A percentile compares a stretch with the other conserved stretches of the same genome.
phyloP scores from a whole-genome alignment of 2,113 vertebrate species.

The Corythoichthys intestinalis region DNA sequence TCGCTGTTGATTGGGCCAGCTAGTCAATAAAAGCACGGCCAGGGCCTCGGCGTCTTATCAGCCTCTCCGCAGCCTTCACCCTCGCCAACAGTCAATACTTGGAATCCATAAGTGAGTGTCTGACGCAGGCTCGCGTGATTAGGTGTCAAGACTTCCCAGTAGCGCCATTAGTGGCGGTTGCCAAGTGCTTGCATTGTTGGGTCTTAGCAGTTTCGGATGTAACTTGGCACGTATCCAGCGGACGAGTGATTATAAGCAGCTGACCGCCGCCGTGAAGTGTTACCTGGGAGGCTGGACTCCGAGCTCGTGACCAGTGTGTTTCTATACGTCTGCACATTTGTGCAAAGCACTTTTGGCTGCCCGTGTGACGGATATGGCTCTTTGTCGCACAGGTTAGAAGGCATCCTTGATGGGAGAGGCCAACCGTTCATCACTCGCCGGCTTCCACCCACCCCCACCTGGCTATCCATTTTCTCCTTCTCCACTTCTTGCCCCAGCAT shows the following conservation, averaged over 20 bases:
- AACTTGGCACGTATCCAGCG: background rate
- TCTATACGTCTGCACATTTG: constrained; percentile 38
- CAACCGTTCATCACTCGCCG: constrained; percentile 60
- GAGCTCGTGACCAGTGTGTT: constrained; percentile 28
- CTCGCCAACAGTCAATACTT: constrained; percentile 53
- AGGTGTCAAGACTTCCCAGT: constrained; percentile 40
- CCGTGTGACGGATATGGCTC: constrained; percentile 62
- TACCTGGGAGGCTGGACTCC: constrained; percentile 21
- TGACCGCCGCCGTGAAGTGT: constrained; percentile 22
- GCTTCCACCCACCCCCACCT: constrained; percentile 31
- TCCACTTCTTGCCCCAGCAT: constrained; percentile 38
- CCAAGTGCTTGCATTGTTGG: constrained; percentile 28
- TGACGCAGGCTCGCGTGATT: constrained; percentile 46
- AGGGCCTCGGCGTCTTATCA: constrained; percentile 48
- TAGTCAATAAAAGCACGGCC: constrained; percentile 54
- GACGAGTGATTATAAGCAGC: constrained; percentile 24
- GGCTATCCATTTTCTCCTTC: constrained; percentile 29
- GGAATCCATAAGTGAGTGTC: constrained; percentile 58
- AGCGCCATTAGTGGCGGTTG: constrained; percentile 44
- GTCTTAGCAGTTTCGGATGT: constrained; percentile 10
- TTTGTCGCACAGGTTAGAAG: constrained; percentile 71
- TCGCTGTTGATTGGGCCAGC: constrained; percentile 53
- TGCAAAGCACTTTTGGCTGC: constrained; percentile 36
- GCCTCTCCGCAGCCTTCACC: constrained; percentile 47
- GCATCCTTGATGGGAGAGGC: constrained; percentile 67